Percentiles rank a stretch among this genome's conserved stretches.
Evolutionary conservation across 2,113 vertebrate genomes (phyloP).

Genomic region (Megaptera novaeangliae): DNA sequence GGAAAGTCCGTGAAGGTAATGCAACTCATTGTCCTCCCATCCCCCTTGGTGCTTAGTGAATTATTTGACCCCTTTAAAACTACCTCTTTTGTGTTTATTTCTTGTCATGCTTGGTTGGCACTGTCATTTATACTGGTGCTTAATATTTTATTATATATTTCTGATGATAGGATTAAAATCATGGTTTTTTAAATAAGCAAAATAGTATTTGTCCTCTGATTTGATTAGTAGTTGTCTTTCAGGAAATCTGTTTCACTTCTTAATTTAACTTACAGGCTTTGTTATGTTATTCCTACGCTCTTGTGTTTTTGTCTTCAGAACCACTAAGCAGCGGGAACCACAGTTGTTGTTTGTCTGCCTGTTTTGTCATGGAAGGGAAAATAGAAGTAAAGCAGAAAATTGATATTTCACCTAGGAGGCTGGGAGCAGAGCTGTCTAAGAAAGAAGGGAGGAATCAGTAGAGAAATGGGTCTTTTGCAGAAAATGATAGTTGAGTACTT

Average conservation of each 20-base stretch:
- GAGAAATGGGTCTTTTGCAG: background rate
- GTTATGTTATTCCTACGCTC: background rate
- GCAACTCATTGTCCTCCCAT: background rate
- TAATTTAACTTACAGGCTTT: background rate
- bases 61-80: constrained; percentile 4
- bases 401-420: background rate
- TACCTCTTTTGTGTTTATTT: background rate
- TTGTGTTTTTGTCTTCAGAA: background rate
- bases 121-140: background rate
- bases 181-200: background rate
- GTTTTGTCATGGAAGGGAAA: background rate
- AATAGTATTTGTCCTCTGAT: background rate
- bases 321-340: background rate
- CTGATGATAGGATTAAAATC: background rate
- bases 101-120: background rate
- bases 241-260: background rate
- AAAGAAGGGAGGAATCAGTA: background rate
- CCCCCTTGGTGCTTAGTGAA: background rate
- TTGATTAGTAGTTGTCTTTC: background rate
- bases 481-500: background rate
- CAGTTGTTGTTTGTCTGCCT: background rate
- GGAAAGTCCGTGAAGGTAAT: background rate
- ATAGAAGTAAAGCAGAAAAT: background rate
- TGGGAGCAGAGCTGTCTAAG: background rate
- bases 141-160: constrained; percentile 4